These are phyloP conservation scores for Furcifer pardalis DNA, from an alignment of 2,797 vertebrate genomes.

Conservation along the genomic window DNA sequence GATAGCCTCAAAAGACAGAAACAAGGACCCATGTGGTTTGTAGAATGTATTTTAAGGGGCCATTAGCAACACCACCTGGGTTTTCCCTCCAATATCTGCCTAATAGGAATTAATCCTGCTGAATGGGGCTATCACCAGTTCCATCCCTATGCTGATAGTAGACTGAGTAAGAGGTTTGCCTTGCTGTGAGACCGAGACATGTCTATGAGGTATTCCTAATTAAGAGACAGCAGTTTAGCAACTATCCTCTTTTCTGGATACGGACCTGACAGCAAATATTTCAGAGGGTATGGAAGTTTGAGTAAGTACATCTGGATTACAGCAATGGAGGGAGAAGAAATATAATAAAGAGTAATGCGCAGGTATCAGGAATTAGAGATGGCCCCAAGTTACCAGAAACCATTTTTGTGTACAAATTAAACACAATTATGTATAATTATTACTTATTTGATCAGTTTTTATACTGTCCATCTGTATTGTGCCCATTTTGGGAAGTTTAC, in stretches of 20 bases:
- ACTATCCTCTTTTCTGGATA: background rate
- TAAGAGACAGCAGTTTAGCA: background rate
- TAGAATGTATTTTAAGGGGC: background rate
- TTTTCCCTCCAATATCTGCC: background rate
- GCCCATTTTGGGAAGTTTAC: too few relatives aligned
- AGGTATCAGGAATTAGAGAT: too few relatives aligned
- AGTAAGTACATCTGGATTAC: too few relatives aligned
- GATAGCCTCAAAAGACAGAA: background rate
- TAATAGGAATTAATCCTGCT: too few relatives aligned
- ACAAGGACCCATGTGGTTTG: background rate
- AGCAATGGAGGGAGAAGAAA: too few relatives aligned
- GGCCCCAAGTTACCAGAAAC: too few relatives aligned
- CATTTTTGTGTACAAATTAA: too few relatives aligned
- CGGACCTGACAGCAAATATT: background rate
- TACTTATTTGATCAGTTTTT: too few relatives aligned
- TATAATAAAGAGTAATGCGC: too few relatives aligned
- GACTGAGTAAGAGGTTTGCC: background rate
- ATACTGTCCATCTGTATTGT: too few relatives aligned
- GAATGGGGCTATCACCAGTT: too few relatives aligned
- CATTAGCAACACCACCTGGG: background rate
- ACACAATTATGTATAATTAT: too few relatives aligned
- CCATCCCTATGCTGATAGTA: background rate
- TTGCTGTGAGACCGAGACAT: background rate
- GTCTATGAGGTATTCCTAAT: background rate
- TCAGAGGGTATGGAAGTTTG: background rate